phyloP scores from a whole-genome alignment of 1,140 invertebrate genomes.

The Vanessa atalanta region DNA sequence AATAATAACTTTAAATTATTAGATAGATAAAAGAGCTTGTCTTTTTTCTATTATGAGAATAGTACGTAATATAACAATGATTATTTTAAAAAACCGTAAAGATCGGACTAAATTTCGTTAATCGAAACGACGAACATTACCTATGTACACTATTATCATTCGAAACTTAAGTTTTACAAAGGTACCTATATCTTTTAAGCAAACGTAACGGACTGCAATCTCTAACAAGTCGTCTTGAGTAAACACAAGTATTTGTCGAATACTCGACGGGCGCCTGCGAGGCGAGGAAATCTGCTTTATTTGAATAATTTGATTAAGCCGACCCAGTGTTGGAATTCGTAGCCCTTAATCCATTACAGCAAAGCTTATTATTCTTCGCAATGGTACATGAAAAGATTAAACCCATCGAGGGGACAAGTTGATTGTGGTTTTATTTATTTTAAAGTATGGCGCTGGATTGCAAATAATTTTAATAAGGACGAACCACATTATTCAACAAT shows the following conservation, averaged over 20 bases:
- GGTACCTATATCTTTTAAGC: slow-evolving; percentile 1
- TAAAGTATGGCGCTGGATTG: slow-evolving; percentile 4
- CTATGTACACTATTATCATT: background rate
- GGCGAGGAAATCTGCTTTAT: slow-evolving; percentile 63
- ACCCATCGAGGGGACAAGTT: slow-evolving; percentile 16
- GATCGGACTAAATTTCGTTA: too few species aligned
- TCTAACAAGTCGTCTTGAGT: slow-evolving; percentile 53
- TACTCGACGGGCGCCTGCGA: slow-evolving; percentile 56
- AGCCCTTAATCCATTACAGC: slow-evolving; percentile 45
- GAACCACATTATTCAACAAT: background rate
- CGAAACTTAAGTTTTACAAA: background rate
- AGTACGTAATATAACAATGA: too few species aligned
- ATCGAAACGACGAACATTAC: too few species aligned
- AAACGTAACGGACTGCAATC: slow-evolving; percentile 50
- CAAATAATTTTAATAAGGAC: background rate
- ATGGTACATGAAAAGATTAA: slow-evolving; percentile 19
- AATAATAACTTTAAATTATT: too few species aligned
- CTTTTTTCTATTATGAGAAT: too few species aligned
- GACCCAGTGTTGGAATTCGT: slow-evolving; percentile 38
- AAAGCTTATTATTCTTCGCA: slow-evolving; percentile 40
- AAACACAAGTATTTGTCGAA: slow-evolving; percentile 69
- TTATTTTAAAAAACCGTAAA: too few species aligned
- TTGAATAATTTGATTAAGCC: slow-evolving; percentile 77
- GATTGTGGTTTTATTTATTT: slow-evolving; percentile 22
- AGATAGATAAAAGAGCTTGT: too few species aligned